Evolutionary conservation across 1,140 invertebrate species (phyloP).

Genomic region (Sminthurides bifidus): DNA sequence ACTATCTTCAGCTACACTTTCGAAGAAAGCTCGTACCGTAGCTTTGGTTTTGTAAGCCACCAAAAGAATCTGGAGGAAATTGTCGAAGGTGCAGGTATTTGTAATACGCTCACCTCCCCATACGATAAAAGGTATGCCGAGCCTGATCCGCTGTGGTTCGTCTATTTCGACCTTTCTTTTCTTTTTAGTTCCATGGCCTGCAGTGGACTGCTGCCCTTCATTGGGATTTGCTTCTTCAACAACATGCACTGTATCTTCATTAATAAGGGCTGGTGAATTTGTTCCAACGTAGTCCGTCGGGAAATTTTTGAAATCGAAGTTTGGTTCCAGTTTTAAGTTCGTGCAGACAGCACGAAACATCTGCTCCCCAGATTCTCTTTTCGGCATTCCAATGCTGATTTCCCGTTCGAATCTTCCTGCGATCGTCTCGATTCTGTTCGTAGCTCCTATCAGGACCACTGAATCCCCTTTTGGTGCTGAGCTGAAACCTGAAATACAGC

Average conservation of each 20-base stretch:
- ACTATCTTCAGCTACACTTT: too few species aligned
- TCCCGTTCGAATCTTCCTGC: conserved; percentile 88
- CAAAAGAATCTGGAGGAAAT: too few species aligned
- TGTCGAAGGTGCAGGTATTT: too few species aligned
- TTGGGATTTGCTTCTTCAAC: conserved; percentile 39
- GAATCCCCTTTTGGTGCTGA: conserved; percentile 49
- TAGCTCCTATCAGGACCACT: conserved; percentile 86
- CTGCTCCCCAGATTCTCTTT: conserved; percentile 60
- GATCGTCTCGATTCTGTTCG: conserved; percentile 81
- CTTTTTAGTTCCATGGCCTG: too few species aligned
- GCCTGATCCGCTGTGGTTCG: too few species aligned
- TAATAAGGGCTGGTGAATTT: conserved; percentile 73
- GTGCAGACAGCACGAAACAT: conserved; percentile 60
- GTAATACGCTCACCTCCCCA: too few species aligned
- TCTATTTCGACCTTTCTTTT: too few species aligned
- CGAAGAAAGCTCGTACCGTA: too few species aligned
- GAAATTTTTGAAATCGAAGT: conserved; percentile 57
- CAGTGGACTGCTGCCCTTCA: neutral
- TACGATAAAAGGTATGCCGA: too few species aligned
- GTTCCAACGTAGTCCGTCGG: conserved; percentile 96
- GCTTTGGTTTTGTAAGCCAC: too few species aligned
- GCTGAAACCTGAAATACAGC: conserved; percentile 42
- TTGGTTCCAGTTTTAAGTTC: conserved; percentile 52
- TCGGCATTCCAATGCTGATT: conserved; percentile 84
- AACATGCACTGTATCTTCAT: conserved; percentile 74